These are phyloP conservation scores for Patiria pectinifera DNA, from an alignment of 53 echinoderm and acorn worm genomes.

Conservation along the genomic window DNA sequence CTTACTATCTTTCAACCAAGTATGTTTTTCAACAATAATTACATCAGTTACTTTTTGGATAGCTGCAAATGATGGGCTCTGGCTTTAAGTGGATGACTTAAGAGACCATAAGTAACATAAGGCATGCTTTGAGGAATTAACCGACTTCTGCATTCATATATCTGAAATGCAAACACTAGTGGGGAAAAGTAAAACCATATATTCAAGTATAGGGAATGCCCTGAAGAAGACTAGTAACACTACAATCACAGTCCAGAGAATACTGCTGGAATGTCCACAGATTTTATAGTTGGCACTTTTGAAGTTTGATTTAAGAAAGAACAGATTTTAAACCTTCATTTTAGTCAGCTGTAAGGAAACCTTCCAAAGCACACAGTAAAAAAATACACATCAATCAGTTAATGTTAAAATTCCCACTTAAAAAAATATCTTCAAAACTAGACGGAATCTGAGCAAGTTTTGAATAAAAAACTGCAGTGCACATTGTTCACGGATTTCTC, in stretches of 20 bases:
- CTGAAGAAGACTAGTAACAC: background rate
- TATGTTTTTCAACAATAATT: no score
- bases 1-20: no score
- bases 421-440: conserved; percentile 29
- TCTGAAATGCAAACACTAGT: background rate
- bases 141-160: background rate
- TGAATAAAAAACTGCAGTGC: background rate
- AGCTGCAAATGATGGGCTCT: no score
- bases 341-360: background rate
- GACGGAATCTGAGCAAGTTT: background rate
- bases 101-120: no score
- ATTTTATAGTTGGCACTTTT: conserved; percentile 1
- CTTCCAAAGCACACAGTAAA: conserved; percentile 59
- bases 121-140: background rate
- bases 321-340: background rate
- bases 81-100: no score
- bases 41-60: no score
- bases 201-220: background rate
- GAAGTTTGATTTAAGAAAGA: background rate
- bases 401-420: conserved; percentile 5
- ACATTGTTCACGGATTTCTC: background rate
- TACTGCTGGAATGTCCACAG: conserved; percentile 19
- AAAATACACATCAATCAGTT: conserved; percentile 47
- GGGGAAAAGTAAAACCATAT: background rate
- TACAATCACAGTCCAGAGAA: background rate